Conservation (phyloP, 2,113 vertebrate genomes). For the Gavia stellata region DNA sequence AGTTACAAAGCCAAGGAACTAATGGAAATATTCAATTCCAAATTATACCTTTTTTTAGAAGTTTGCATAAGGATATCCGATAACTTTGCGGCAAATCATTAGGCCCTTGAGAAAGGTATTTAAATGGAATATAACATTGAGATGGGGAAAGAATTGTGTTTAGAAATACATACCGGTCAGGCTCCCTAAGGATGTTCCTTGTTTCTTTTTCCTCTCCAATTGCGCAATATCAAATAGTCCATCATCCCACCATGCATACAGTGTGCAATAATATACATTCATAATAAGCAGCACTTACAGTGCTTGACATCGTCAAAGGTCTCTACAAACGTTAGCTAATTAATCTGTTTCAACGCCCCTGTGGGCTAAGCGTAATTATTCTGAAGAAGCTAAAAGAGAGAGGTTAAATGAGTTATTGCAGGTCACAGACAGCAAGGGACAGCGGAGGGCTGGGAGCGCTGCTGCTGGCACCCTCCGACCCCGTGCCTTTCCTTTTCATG, state of each 20-base stretch:
- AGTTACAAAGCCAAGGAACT: neutral
- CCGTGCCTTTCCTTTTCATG: neutral
- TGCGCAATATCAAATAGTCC: neutral
- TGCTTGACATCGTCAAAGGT: conserved; percentile 15
- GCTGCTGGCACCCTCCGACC: neutral
- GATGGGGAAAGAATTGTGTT: neutral
- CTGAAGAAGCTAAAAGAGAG: neutral
- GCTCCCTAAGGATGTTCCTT: neutral
- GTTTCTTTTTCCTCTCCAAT: neutral
- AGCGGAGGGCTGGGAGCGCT: neutral
- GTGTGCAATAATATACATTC: neutral
- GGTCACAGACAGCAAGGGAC: neutral
- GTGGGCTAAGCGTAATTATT: neutral
- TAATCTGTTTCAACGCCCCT: neutral
- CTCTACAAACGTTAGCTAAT: conserved; percentile 3
- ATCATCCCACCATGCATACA: neutral
- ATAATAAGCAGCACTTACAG: neutral
- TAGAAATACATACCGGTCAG: neutral
- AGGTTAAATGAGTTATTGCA: neutral
- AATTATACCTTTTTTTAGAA: neutral
- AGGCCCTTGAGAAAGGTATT: neutral
- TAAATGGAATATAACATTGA: neutral
- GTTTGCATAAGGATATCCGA: neutral
- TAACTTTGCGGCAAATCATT: neutral
- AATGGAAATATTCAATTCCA: neutral